Conservation (phyloP, 2,888 invertebrate species). For the Anaspis maculata region DNA sequence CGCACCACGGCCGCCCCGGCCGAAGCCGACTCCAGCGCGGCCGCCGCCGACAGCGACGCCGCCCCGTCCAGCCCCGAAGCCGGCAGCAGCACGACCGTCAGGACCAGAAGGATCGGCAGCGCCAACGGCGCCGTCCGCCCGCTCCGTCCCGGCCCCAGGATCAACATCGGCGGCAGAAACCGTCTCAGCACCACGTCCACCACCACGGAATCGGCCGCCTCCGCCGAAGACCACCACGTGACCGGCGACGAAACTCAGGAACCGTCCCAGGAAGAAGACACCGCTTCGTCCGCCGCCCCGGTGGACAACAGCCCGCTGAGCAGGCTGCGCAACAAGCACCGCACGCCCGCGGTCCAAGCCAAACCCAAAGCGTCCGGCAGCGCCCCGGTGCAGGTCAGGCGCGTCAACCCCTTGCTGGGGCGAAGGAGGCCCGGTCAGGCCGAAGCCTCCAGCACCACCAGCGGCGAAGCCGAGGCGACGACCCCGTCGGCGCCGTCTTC, state of each 20-base stretch:
- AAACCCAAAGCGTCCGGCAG: conserved; percentile 45
- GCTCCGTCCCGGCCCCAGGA: conserved; percentile 56
- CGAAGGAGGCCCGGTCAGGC: conserved; percentile 42
- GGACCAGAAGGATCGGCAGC: conserved; percentile 36
- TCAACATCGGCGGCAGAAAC: conserved; percentile 47
- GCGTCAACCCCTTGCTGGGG: conserved; percentile 49
- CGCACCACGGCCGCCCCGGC: conserved; percentile 33
- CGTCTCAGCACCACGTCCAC: conserved; percentile 44
- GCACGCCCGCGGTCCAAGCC: conserved; percentile 42
- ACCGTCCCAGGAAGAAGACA: conserved; percentile 7
- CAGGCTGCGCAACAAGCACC: conserved; percentile 41
- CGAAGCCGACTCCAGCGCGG: conserved; percentile 23
- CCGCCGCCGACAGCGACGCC: conserved; percentile 14
- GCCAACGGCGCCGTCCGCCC: conserved; percentile 46
- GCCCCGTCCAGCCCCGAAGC: conserved; percentile 4
- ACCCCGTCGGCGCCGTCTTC: conserved; percentile 29
- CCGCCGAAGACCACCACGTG: conserved; percentile 35
- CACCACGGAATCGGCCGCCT: conserved; percentile 44
- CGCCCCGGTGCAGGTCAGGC: conserved; percentile 46
- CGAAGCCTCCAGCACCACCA: not conserved
- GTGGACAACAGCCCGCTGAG: conserved; percentile 36
- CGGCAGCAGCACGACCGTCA: conserved; percentile 26
- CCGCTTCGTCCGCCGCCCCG: too few species aligned
- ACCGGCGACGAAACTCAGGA: conserved; percentile 35
- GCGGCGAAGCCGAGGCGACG: conserved; percentile 17